Conservation (phyloP, 2,888 invertebrate genomes). For the Lasioglossum vierecki region DNA sequence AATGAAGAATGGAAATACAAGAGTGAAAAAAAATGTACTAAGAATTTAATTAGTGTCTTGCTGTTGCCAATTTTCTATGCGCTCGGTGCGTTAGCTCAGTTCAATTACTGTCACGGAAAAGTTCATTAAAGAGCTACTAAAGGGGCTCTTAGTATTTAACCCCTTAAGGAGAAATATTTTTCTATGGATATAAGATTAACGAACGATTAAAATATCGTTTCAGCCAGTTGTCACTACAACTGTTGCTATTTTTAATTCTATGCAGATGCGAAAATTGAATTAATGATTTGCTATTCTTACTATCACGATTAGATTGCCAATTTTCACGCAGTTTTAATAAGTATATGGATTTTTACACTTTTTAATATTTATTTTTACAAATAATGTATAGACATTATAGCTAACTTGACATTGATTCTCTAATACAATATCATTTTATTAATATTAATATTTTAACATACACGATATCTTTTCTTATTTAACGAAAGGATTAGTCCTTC, state of each 20-base stretch:
- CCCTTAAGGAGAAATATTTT: neutral
- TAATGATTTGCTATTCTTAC: no score
- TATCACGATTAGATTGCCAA: no score
- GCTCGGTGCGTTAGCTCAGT: neutral
- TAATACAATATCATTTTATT: no score
- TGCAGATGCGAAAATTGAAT: neutral
- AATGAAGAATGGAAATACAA: neutral
- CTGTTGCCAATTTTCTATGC: neutral
- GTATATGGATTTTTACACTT: no score
- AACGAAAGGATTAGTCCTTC: no score
- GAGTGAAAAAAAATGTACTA: neutral
- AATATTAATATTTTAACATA: no score
- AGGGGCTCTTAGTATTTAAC: neutral
- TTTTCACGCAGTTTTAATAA: no score
- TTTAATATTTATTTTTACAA: no score
- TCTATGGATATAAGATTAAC: neutral
- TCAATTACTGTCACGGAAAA: neutral
- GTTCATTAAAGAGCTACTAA: neutral
- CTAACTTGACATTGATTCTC: no score
- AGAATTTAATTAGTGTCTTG: neutral
- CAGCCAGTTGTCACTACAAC: neutral
- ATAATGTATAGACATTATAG: no score
- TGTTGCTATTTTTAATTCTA: neutral
- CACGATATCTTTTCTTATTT: no score
- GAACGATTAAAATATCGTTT: neutral